Evolutionary conservation across 1,140 invertebrate genomes (phyloP).

Genomic region (Aphaenogaster floridana): DNA sequence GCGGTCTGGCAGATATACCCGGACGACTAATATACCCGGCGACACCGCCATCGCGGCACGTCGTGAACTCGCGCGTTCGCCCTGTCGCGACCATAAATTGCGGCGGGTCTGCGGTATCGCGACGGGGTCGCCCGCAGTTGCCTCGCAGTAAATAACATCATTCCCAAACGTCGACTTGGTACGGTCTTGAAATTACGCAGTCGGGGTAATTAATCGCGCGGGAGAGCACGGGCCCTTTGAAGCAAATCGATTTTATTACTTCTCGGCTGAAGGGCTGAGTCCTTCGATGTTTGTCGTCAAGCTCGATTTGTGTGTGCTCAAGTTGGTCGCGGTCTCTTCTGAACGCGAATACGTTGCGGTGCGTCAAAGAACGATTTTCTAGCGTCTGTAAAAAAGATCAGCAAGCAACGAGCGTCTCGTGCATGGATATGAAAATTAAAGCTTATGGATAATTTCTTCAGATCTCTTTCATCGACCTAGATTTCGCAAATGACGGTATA

Average conservation of each 20-base stretch:
- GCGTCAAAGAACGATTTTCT: not conserved
- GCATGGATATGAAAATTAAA: not conserved
- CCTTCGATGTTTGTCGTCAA: not conserved
- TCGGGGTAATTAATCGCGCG: constrained; percentile 22
- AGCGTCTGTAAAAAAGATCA: not conserved
- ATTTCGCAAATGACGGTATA: not conserved
- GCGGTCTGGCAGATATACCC: constrained; percentile 42
- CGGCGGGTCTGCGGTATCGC: constrained; percentile 47
- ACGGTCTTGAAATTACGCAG: constrained; percentile 36
- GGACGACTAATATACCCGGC: constrained; percentile 45
- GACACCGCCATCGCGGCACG: constrained; percentile 27
- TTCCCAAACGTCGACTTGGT: constrained; percentile 48
- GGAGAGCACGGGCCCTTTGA: not conserved
- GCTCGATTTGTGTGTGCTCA: not conserved
- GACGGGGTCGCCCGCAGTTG: constrained; percentile 33
- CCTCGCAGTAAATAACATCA: constrained; percentile 53
- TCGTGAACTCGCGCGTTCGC: constrained; percentile 38
- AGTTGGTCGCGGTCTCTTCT: not conserved
- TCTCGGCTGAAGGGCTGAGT: no score
- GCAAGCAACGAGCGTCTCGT: not conserved
- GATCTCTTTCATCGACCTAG: not conserved
- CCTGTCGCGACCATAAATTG: constrained; percentile 56
- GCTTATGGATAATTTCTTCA: no score
- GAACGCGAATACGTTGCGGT: not conserved
- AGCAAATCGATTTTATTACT: not conserved